phyloP scores from a whole-genome alignment of 2,888 invertebrate species.

The Onthophagus sagittarius region DNA sequence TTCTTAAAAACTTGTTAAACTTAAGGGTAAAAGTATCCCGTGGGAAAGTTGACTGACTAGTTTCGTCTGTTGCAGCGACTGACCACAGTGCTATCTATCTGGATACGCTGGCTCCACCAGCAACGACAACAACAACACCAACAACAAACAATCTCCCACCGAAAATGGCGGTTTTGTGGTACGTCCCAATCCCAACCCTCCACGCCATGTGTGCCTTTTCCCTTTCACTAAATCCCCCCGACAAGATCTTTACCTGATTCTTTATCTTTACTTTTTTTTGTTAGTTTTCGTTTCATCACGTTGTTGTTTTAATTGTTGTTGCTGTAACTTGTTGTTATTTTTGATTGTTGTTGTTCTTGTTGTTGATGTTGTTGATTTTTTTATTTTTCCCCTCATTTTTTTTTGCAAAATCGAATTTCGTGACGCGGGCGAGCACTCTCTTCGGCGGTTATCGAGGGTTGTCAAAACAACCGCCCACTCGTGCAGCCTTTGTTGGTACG shows the following conservation, averaged over 20 bases:
- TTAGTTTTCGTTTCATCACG: slow-evolving; percentile 11
- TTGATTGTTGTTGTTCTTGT: slow-evolving; percentile 1
- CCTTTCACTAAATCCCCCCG: not conserved
- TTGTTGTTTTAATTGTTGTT: slow-evolving; percentile 13
- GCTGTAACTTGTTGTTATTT: no score
- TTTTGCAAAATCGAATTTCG: not conserved
- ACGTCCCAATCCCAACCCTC: slow-evolving; percentile 39
- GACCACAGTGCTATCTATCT: slow-evolving; percentile 50
- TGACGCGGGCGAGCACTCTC: not conserved
- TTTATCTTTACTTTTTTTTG: slow-evolving; percentile 23
- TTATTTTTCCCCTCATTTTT: not conserved
- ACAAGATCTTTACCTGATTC: not conserved
- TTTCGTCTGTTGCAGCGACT: slow-evolving; percentile 51
- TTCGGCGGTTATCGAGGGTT: not conserved
- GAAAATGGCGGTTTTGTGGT: slow-evolving; percentile 51
- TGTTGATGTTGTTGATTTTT: slow-evolving; percentile 14
- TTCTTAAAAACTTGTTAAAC: not conserved
- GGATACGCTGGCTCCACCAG: slow-evolving; percentile 45
- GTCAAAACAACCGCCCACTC: not conserved
- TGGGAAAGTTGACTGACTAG: slow-evolving; percentile 35
- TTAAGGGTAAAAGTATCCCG: slow-evolving; percentile 1
- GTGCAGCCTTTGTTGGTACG: not conserved
- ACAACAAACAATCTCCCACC: slow-evolving; percentile 31
- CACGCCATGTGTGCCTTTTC: slow-evolving; percentile 28
- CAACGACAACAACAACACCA: slow-evolving; percentile 15